Base-by-base conservation (phyloP, 1,140 invertebrate species). In the Eriosoma lanigerum region DNA sequence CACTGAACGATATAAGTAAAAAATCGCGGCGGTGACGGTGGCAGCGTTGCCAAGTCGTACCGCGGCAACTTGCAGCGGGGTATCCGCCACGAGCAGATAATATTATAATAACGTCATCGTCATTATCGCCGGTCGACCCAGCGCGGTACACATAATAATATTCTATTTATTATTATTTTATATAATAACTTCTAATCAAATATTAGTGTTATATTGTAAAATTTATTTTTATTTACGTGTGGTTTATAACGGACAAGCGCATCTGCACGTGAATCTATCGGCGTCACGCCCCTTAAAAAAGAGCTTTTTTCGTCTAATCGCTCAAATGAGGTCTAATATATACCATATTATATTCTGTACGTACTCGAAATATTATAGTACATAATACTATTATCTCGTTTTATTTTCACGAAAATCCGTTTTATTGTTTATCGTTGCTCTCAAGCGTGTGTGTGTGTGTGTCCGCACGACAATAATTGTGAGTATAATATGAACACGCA, bases 11-110 rank as follows among this genome's bases (percentile, higher is more conserved):
- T n/a, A n/a, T 68, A 68, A 68, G 68, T 72, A 72, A 52, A 62
- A 52, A 72, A 52, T 72, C 68, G 66, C 66, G 21, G 8, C 32
- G 32, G 8, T 8, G 52, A 15, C 52, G 64, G 64, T 24, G 46
- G 68, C 68, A 29, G 9, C 48, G 68, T 72, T 72, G 68, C 68
- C 68, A 72, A 72, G 68, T 72, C 68, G 24, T 13, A 44, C n/a
- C 62, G 32, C 62, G 62, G 9, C 62, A 29, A 19, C 62, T 29
- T 38, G 62, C 32, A 32, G 60, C 60, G 60, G 60, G 60, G 60
- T 62, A 24, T 62, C 60, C 60, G 62, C 62, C 15, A 10, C 29
- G 26, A 29, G 21, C 64, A 68, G 64, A 68, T 68, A 46, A 68
- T 62, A 62, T n/a, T n/a, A 62, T 68, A 68, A 68, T 38, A 38